Evolutionary conservation across 2,888 invertebrate species (phyloP), one percentile per base, ranked within the genome.

Genomic region (Reticulitermes lucifugus): DNA sequence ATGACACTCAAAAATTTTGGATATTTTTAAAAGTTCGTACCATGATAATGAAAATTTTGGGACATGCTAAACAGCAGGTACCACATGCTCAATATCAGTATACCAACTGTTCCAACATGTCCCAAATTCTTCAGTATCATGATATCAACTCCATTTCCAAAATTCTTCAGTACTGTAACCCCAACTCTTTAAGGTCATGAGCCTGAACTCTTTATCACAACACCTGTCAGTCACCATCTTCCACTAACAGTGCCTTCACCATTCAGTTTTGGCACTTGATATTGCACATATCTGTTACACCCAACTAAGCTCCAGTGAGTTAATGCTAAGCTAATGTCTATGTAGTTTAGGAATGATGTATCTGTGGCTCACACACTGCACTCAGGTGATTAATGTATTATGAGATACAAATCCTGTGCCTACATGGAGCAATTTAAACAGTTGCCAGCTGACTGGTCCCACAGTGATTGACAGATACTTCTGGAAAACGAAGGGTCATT

Each of bases 251-350:
- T 35, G 35, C 10, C 46, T 0, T 18, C 55, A 55, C 18, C 4
- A 1, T 55, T 55, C 55, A 18, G 41, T 77, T 77, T 77, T 77
- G 77, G 77, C 77, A 77, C 77, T 43, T 46, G 46, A 77, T 77
- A 77, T 51, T 77, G 77, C 77, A 77, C 77, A 46, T 46, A 51
- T 46, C n/a, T 77, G 77, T 77, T 77, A 77, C 51, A 10, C 25
- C 22, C 77, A 65, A 65, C 65, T 65, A 65, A 65, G 65, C 65
- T 65, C 65, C 65, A 46, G 35, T 65, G 65, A 4, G 65, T 65
- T 65, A 65, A 65, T 65, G 65, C 25, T 65, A 65, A 65, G 65
- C 65, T 65, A 65, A 2, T n/a, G 60, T 60, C 60, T 60, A 21
- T 60, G 12, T 18, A 14, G 60, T 21, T 18, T 60, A 60, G 60